These are phyloP conservation scores for Triplophysa siluroides DNA, from an alignment of 2,113 vertebrate species.

Conservation along the genomic window DNA sequence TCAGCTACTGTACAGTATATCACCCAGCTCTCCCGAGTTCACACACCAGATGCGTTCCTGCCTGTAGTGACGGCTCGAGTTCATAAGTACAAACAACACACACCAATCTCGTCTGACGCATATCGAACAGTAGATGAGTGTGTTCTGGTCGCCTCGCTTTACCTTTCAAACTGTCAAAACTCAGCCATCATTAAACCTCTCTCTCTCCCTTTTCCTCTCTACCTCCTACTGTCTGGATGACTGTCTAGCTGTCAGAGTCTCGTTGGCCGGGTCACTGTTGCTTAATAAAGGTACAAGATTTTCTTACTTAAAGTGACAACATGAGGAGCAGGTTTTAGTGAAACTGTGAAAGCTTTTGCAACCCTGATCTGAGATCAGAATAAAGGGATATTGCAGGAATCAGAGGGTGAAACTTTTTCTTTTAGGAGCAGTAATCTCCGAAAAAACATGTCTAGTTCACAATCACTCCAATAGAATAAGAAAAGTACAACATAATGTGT, in stretches of 20 bases:
- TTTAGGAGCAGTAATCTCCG: too few species aligned
- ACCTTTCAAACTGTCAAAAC: conserved; percentile 20
- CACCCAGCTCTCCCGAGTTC: too few species aligned
- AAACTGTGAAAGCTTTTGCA: conserved; percentile 23
- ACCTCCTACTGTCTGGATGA: neutral
- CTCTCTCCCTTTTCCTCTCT: neutral
- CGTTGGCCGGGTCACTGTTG: conserved; percentile 41
- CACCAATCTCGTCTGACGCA: conserved; percentile 14
- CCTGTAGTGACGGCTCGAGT: conserved; percentile 19
- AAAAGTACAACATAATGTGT: too few species aligned
- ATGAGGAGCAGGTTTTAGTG: conserved; percentile 1
- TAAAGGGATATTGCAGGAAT: neutral
- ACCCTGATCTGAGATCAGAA: conserved; percentile 4
- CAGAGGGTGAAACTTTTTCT: too few species aligned
- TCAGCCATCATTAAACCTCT: conserved; percentile 30
- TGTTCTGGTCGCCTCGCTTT: neutral
- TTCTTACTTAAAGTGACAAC: conserved; percentile 42
- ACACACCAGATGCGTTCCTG: neutral
- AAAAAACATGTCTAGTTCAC: too few species aligned
- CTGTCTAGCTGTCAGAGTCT: conserved; percentile 42
- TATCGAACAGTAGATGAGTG: conserved; percentile 3
- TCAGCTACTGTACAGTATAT: neutral
- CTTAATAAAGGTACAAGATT: conserved; percentile 42
- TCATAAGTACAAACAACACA: conserved; percentile 11
- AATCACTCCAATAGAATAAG: too few species aligned